Conservation (phyloP, 1,140 invertebrate species). For the Batillaria attramentaria region DNA sequence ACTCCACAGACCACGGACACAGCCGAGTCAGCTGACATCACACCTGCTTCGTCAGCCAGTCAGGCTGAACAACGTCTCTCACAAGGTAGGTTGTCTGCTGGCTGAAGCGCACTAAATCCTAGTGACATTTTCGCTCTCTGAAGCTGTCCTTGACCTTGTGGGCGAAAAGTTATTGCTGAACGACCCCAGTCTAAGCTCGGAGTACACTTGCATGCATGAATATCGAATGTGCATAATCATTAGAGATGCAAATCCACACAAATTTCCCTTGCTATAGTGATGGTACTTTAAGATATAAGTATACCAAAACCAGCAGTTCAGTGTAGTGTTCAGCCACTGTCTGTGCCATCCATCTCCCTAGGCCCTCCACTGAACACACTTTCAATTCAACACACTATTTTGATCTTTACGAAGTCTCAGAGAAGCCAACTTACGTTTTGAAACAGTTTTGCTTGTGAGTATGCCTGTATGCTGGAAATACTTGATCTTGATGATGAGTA, state of each 20-base stretch:
- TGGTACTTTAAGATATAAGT: no score
- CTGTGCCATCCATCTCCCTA: no score
- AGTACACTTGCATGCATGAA: neutral
- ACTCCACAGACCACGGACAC: neutral
- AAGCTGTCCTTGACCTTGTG: neutral
- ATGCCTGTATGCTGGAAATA: no score
- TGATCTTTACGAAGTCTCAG: no score
- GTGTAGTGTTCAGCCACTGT: no score
- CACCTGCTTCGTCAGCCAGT: neutral
- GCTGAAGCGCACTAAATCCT: neutral
- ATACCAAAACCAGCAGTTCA: no score
- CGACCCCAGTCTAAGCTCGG: neutral
- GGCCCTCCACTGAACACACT: no score
- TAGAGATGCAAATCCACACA: neutral
- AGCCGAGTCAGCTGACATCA: neutral
- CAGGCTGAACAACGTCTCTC: constrained; percentile 1
- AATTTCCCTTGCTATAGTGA: neutral
- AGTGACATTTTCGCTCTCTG: no score
- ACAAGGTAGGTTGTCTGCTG: neutral
- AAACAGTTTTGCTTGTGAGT: no score
- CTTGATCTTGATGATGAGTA: no score
- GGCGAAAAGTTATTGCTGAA: neutral
- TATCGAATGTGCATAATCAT: neutral
- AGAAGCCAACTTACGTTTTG: no score
- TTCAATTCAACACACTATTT: no score